Percentiles rank a stretch among this genome's conserved stretches.
Conservation (phyloP, 2,888 invertebrate species). For the Dione juno region DNA sequence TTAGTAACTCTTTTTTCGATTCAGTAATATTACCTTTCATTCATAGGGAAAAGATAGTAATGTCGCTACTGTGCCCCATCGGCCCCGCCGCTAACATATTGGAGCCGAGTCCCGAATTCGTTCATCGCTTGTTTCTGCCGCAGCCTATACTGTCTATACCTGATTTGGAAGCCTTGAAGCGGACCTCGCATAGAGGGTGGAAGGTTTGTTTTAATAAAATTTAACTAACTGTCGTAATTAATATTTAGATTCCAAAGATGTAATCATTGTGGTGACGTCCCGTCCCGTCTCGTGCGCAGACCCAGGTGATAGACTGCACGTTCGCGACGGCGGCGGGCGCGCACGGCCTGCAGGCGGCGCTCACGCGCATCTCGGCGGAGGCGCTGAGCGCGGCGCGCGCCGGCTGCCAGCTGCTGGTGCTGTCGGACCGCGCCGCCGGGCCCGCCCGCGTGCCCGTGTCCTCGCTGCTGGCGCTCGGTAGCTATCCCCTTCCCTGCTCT, state of each 20-base stretch:
- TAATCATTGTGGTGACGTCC: too few species aligned
- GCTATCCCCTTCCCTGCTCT: slow-evolving; percentile 5
- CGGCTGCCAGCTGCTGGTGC: slow-evolving; percentile 92
- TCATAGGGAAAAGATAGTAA: slow-evolving; percentile 96
- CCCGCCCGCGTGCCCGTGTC: slow-evolving; percentile 88
- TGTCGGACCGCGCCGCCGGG: slow-evolving; percentile 91
- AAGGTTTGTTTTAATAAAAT: slow-evolving; percentile 64
- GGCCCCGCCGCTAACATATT: slow-evolving; percentile 98
- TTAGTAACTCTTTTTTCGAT: too few species aligned
- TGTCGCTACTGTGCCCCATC: slow-evolving; percentile 98
- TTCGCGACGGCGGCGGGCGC: slow-evolving; percentile 91
- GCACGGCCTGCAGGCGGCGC: slow-evolving; percentile 89
- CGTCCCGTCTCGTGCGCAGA: too few species aligned
- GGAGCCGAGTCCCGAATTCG: slow-evolving; percentile 93
- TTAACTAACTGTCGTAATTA: too few species aligned
- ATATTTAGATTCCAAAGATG: too few species aligned
- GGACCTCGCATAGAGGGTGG: slow-evolving; percentile 94
- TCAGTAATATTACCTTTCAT: not conserved
- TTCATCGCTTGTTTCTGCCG: slow-evolving; percentile 94
- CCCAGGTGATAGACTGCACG: slow-evolving; percentile 94
- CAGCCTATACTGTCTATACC: slow-evolving; percentile 97
- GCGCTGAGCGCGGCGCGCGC: slow-evolving; percentile 90
- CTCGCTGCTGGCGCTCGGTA: slow-evolving; percentile 90
- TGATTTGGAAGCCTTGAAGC: slow-evolving; percentile 94
- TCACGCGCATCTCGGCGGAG: slow-evolving; percentile 90